Percentiles rank a stretch among this genome's conserved stretches.
These are phyloP conservation scores for Phasianus colchicus DNA, from an alignment of 2,113 vertebrate species.

Conservation along the genomic window DNA sequence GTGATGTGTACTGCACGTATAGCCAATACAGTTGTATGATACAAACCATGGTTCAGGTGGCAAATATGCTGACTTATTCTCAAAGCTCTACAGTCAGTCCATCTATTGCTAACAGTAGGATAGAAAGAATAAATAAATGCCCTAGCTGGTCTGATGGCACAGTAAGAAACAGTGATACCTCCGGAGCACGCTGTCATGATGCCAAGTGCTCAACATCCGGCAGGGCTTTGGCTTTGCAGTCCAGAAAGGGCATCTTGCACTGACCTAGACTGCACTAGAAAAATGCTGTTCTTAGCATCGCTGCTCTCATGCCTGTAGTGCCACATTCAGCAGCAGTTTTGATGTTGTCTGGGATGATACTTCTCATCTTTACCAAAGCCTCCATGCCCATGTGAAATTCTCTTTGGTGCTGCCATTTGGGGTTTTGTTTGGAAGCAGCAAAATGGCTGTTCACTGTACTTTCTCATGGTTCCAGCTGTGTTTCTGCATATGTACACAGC, in stretches of 20 bases:
- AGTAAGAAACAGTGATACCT: not conserved
- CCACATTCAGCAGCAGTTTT: not conserved
- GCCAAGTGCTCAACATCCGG: not conserved
- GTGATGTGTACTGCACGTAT: not conserved
- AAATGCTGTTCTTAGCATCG: not conserved
- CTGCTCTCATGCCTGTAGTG: not conserved
- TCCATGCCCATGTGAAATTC: rapidly evolving
- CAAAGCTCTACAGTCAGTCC: not conserved
- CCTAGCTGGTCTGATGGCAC: not conserved
- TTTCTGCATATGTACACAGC: not conserved
- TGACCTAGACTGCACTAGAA: not conserved
- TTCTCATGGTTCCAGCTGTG: not conserved
- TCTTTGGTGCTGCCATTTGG: not conserved
- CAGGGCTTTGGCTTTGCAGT: not conserved
- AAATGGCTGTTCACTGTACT: not conserved
- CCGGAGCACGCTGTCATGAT: rapidly evolving
- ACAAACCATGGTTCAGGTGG: not conserved
- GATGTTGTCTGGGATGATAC: not conserved
- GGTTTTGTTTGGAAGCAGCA: not conserved
- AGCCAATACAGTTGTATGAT: not conserved
- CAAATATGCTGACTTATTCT: not conserved
- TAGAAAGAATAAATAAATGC: not conserved
- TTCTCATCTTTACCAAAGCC: not conserved
- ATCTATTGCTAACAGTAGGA: not conserved
- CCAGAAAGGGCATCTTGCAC: too few relatives aligned